Conservation (phyloP, 2,113 vertebrate genomes). For the Pampusana beccarii region DNA sequence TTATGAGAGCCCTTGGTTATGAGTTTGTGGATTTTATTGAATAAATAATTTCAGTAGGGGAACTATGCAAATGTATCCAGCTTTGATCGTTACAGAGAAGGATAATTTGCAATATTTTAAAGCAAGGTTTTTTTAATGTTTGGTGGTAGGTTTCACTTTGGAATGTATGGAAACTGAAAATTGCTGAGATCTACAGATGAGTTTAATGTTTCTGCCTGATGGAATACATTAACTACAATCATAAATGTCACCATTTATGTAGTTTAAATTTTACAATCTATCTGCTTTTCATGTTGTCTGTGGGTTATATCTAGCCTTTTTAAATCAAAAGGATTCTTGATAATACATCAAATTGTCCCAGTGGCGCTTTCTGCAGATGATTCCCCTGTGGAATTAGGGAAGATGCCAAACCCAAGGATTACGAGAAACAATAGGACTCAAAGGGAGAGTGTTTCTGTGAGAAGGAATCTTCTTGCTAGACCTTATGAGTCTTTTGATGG, state of each 20-base stretch:
- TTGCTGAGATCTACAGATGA: neutral
- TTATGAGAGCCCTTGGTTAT: neutral
- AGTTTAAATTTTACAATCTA: neutral
- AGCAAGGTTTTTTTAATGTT: neutral
- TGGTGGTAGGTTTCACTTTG: neutral
- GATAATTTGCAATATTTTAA: neutral
- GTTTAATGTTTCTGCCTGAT: neutral
- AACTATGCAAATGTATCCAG: neutral
- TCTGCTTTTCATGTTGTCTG: neutral
- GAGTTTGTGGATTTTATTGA: constrained; percentile 14
- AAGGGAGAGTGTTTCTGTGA: neutral
- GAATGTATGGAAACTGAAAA: neutral
- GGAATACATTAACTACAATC: neutral
- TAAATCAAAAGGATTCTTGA: neutral
- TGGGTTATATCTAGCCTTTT: neutral
- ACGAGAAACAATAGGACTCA: neutral
- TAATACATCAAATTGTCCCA: neutral
- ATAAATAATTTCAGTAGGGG: constrained; percentile 16
- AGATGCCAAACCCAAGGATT: rapidly evolving
- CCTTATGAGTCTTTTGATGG: neutral
- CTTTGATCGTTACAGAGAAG: neutral
- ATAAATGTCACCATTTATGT: neutral
- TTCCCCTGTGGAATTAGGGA: neutral
- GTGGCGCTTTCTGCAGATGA: neutral
- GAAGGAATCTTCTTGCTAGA: neutral